phyloP scores from a whole-genome alignment of 2,888 invertebrate genomes.

The Oligia latruncula region DNA sequence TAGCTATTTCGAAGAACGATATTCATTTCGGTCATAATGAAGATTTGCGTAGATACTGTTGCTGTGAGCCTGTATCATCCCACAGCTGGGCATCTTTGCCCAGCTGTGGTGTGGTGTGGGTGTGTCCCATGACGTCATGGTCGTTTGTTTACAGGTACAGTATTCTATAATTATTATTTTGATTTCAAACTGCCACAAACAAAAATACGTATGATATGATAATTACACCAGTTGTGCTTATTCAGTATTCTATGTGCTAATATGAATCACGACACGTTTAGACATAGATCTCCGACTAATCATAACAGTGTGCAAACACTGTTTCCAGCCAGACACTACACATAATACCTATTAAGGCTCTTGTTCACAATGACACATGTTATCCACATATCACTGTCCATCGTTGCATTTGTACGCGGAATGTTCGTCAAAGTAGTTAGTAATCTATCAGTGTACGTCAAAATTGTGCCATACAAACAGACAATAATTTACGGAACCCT shows the following conservation, averaged over 20 bases:
- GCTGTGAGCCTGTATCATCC: not conserved
- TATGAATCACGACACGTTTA: conserved; percentile 51
- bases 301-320: conserved; percentile 58
- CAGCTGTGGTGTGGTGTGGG: too few species aligned
- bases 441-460: conserved; percentile 64
- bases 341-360: conserved; percentile 64
- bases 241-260: conserved; percentile 59
- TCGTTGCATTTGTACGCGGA: conserved; percentile 54
- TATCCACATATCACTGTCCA: conserved; percentile 65
- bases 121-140: not conserved
- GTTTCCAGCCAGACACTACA: conserved; percentile 61
- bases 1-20: not conserved
- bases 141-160: not conserved
- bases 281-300: conserved; percentile 62
- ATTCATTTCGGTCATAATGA: not conserved
- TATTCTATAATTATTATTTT: not conserved
- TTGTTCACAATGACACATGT: conserved; percentile 65
- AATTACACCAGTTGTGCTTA: conserved; percentile 5
- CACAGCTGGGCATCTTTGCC: not conserved
- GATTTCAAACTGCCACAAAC: not conserved
- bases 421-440: conserved; percentile 61
- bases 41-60: not conserved
- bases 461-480: conserved; percentile 52
- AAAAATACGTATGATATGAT: conserved; percentile 13
- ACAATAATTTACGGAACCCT: conserved; percentile 49